Percentiles rank a stretch among this genome's conserved stretches.
Evolutionary conservation across 2,113 vertebrate species (phyloP).

Genomic region (Gadus chalcogrammus): DNA sequence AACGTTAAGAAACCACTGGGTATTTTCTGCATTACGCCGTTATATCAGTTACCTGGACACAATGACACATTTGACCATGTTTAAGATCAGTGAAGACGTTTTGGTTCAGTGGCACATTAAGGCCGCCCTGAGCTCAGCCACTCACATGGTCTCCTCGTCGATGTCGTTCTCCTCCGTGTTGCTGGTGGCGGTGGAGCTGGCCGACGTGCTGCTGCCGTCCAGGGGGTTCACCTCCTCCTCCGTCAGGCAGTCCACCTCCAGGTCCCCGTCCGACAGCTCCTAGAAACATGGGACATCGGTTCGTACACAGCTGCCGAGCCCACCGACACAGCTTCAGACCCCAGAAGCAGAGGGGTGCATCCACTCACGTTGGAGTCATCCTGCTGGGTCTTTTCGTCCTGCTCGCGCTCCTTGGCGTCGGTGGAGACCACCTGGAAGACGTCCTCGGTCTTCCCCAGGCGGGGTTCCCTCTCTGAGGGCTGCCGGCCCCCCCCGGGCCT

Average conservation of each 20-base stretch:
- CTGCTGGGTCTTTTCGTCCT: slow-evolving; percentile 85
- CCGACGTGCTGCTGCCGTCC: slow-evolving; percentile 94
- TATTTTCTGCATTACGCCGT: too few species aligned
- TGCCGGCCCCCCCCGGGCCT: slow-evolving; percentile 77
- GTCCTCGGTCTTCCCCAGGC: slow-evolving; percentile 70
- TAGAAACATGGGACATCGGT: slow-evolving; percentile 38
- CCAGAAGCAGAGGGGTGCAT: not conserved
- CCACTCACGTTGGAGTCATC: slow-evolving; percentile 90
- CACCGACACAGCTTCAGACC: too few species aligned
- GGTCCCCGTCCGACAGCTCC: slow-evolving; percentile 92
- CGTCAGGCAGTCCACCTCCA: slow-evolving; percentile 89
- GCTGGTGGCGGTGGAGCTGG: slow-evolving; percentile 95
- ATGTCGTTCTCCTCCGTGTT: slow-evolving; percentile 99
- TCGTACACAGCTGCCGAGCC: too few species aligned
- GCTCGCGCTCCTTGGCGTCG: slow-evolving; percentile 75
- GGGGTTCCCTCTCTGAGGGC: slow-evolving; percentile 75
- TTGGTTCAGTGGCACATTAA: not conserved
- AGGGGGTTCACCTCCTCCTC: slow-evolving; percentile 94
- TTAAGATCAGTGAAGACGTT: too few species aligned
- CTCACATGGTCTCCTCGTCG: slow-evolving; percentile 98
- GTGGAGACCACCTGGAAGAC: slow-evolving; percentile 51
- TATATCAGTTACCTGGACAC: too few species aligned
- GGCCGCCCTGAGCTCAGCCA: not conserved
- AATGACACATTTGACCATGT: too few species aligned
- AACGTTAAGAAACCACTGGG: too few species aligned